These are phyloP conservation scores for Anabacerthia variegaticeps DNA, from an alignment of 2,797 vertebrate species.

Conservation along the genomic window DNA sequence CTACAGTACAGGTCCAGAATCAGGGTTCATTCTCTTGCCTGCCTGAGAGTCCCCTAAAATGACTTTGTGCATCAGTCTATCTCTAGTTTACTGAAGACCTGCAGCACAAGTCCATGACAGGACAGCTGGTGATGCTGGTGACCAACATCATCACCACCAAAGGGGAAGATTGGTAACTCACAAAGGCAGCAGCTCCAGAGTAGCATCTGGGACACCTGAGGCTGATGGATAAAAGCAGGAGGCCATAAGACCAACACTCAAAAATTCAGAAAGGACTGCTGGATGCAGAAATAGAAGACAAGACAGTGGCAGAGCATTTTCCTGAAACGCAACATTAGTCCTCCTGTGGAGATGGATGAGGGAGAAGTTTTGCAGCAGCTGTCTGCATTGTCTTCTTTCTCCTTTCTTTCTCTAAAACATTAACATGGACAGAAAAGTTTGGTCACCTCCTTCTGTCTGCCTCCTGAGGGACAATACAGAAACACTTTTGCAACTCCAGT, in stretches of 20 bases:
- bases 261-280: not conserved
- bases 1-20: not conserved
- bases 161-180: not conserved
- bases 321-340: not conserved
- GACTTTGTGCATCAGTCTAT: not conserved
- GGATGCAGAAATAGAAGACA: not conserved
- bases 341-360: not conserved
- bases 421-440: not conserved
- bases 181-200: not conserved
- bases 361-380: not conserved
- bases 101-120: not conserved
- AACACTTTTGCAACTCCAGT: not conserved
- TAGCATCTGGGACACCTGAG: not conserved
- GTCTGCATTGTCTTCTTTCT: not conserved
- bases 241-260: not conserved
- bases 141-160: not conserved
- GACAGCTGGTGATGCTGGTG: not conserved
- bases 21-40: not conserved
- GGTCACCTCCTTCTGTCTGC: not conserved
- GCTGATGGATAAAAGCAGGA: not conserved
- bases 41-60: not conserved
- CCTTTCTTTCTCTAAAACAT: not conserved
- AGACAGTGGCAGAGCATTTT: not conserved
- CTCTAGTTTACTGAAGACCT: not conserved
- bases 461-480: not conserved